Evolutionary conservation across 2,113 vertebrate genomes (phyloP).

Genomic region (Amblyornis subalaris): DNA sequence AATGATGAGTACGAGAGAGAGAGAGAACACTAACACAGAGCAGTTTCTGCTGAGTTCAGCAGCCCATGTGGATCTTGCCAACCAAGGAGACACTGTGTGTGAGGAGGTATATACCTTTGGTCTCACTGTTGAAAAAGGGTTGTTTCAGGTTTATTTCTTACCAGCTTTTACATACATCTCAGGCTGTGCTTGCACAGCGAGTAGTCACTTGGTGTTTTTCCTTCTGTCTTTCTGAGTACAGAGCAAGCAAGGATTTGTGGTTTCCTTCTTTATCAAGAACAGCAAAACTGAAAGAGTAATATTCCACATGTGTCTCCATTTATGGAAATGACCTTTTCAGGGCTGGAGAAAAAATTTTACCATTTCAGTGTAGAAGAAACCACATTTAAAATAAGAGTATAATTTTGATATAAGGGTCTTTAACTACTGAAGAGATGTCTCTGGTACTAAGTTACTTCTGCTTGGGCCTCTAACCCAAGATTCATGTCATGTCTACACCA

Average conservation of each 20-base stretch:
- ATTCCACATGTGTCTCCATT: background rate
- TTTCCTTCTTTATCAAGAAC: background rate
- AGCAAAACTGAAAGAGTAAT: background rate
- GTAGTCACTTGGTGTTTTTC: background rate
- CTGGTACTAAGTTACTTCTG: background rate
- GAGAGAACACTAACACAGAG: background rate
- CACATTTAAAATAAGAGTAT: background rate
- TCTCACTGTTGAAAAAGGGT: background rate
- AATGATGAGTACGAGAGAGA: background rate
- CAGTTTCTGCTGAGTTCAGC: background rate
- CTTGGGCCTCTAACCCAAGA: background rate
- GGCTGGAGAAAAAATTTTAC: background rate
- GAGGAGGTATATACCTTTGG: background rate
- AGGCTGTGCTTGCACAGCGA: background rate
- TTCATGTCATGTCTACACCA: background rate
- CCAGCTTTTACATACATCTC: background rate
- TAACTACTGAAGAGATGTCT: background rate
- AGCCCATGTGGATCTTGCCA: background rate
- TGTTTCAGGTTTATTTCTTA: background rate
- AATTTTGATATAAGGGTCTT: background rate
- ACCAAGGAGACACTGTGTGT: background rate
- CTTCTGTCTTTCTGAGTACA: background rate
- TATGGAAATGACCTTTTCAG: background rate
- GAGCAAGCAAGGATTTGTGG: background rate
- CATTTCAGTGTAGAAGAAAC: background rate